These are phyloP conservation scores for Pempheris klunzingeri DNA, from an alignment of 2,797 vertebrate genomes.

Conservation along the genomic window DNA sequence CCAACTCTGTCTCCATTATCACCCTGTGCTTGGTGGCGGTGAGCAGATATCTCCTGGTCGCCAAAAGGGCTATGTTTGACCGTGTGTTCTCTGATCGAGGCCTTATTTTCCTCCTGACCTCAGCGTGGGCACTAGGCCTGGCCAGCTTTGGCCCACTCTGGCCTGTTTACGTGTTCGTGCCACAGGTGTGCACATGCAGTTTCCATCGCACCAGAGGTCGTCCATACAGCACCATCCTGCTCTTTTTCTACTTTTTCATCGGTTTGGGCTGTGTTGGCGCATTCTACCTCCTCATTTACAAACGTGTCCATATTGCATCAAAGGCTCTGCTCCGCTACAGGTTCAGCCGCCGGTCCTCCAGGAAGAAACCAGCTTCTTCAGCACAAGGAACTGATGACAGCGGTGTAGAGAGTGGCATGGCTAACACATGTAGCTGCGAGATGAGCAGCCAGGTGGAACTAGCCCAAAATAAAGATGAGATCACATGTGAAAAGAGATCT, in stretches of 20 bases:
- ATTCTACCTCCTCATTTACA: slow-evolving; percentile 92
- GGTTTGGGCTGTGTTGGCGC: slow-evolving; percentile 88
- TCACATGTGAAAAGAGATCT: neutral
- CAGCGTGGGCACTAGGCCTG: slow-evolving; percentile 85
- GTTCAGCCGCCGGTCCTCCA: slow-evolving; percentile 80
- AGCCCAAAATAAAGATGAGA: slow-evolving; percentile 12
- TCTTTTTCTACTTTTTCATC: slow-evolving; percentile 89
- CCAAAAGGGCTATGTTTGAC: slow-evolving; percentile 84
- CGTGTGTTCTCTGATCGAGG: slow-evolving; percentile 83
- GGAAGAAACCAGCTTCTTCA: slow-evolving; percentile 63
- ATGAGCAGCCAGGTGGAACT: slow-evolving; percentile 69
- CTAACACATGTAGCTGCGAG: slow-evolving; percentile 71
- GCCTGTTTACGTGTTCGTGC: slow-evolving; percentile 87
- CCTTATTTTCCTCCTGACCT: slow-evolving; percentile 76
- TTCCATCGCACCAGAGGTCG: slow-evolving; percentile 88
- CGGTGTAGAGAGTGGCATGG: slow-evolving; percentile 66
- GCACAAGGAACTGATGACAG: slow-evolving; percentile 79
- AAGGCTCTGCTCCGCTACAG: slow-evolving; percentile 85
- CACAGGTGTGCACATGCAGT: slow-evolving; percentile 93
- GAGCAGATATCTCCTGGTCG: slow-evolving; percentile 90
- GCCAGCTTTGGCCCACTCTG: slow-evolving; percentile 90
- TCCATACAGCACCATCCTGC: slow-evolving; percentile 90
- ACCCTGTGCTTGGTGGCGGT: slow-evolving; percentile 90
- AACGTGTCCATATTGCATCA: slow-evolving; percentile 83
- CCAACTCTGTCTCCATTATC: slow-evolving; percentile 92